Base-by-base conservation (phyloP, 2,888 invertebrate genomes). In the Stenichneumon culpator region DNA sequence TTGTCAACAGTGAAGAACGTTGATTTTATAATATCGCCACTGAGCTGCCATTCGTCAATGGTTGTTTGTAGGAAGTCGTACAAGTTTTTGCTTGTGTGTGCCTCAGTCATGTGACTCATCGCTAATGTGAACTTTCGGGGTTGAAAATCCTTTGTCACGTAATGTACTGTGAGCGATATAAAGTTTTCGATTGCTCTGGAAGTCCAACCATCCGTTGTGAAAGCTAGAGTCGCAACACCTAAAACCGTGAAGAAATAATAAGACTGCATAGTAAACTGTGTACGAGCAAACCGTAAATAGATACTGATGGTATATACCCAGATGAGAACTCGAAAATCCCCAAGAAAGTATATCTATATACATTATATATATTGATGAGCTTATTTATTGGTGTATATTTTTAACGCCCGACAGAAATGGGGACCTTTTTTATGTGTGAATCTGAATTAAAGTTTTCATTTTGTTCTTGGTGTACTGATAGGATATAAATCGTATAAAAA, bases 131-230 rank as follows among this genome's bases (percentile, higher is more conserved):
- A 65, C 50, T 80, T 72, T 14, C 65, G 19, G 22, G 52, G 47
- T 36, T 65, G 65, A 11, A 80, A 80, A 52, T 67, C 39, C 65
- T 72, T 25, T 19, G 80, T 73, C 7, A 73, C 52, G 22, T 80
- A 80, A 73, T 68, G 47, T 1, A 68, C 44, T 11, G 47, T 68
- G 25, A 68, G 47, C 68, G 47, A 50, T 25, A 68, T 67, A 11
- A 65, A 80, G 52, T 52, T 73, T 60, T 80, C 80, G 14, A 80
- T 50, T n/a, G 73, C 72, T 50, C 52, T 14, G 32, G 80, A 80
- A 36, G 80, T 80, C 67, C 80, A 80, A 39, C 67, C 73, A 39
- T 80, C 80, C 36, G 73, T 80, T 52, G 73, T 73, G 19, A 80
- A 54, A 14, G 73, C 52, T 47, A 80, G 16, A 16, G 65, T 73